Evolutionary conservation across 2,113 vertebrate species (phyloP), one percentile per base, ranked within the genome.

Genomic region (Electrona antarctica): DNA sequence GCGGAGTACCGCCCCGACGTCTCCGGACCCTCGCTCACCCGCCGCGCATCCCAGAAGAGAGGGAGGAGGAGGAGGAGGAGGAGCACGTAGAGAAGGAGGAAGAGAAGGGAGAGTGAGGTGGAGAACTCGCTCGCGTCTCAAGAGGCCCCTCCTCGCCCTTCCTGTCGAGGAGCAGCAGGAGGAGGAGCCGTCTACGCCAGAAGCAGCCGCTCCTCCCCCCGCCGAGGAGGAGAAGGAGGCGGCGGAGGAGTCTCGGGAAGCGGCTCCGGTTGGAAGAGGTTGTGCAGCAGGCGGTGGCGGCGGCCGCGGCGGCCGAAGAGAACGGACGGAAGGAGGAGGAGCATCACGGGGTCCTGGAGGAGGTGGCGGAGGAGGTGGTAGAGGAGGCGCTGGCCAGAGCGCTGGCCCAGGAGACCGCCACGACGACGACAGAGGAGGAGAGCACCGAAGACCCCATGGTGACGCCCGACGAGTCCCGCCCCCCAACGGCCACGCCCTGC

Each of bases 31-130:
- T 92, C 86, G 93, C 92, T 52, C 89, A 91, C 73, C 92, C 89
- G 66, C 95, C 96, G 90, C 96, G 97, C 71, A 96, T 97, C 71
- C 94, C 92, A 9, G 96, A 97, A 85, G 96, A 95, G 83, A 89
- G 91, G 59, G 76, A 92, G 15, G 74, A 83, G 33, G 87, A 87
- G 45, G 80, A 85, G 10, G 81, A 85, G 41, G 61, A 64, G 47
- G 62, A 60, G 69, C 50, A 72, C 57, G 59, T 6, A 1, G 3
- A 62, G 41, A 7, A 62, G 14, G 63, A 75, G 33, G 47, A 46
- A 3, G 70, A 84, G 48, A 64, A 71, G 2, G 52, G 79, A 69
- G 4, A 33, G 29, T 2, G 10, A 0, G 4, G 45, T 1, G 2
- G 77, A 81, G 67, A 60, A 65, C 0, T 47, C 67, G 0, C 4